These are phyloP conservation scores for Homarus gammarus DNA, from an alignment of 2,888 invertebrate genomes.

Conservation along the genomic window DNA sequence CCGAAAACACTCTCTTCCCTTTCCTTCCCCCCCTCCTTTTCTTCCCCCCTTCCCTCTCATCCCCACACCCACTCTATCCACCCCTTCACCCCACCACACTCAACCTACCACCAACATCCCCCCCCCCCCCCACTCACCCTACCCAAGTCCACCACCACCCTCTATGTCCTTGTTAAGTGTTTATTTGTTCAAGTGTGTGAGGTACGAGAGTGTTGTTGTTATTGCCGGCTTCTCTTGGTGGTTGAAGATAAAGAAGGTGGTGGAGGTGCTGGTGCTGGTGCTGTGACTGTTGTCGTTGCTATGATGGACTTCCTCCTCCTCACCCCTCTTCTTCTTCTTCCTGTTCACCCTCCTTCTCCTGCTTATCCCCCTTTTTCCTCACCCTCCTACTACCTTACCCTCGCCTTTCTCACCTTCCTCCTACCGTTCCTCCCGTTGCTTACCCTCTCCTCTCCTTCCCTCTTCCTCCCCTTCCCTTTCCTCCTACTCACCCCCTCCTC, in stretches of 20 bases:
- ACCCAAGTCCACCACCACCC: background rate
- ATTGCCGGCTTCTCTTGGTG: slow-evolving; percentile 22
- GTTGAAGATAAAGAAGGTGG: background rate
- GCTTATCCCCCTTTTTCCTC: too few relatives aligned
- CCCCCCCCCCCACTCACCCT: background rate
- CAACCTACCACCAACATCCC: background rate
- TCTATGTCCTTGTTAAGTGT: slow-evolving; percentile 45
- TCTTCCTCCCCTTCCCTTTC: too few relatives aligned
- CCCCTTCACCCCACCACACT: background rate
- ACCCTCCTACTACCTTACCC: too few relatives aligned
- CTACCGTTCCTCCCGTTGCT: too few relatives aligned
- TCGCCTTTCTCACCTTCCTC: too few relatives aligned
- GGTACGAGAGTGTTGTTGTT: slow-evolving; percentile 43
- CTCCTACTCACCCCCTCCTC: too few relatives aligned
- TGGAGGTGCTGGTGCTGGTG: too few relatives aligned
- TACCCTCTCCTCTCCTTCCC: too few relatives aligned
- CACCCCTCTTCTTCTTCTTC: too few relatives aligned
- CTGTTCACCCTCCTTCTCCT: too few relatives aligned
- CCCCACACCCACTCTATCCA: background rate
- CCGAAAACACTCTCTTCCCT: background rate
- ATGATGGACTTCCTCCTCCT: background rate
- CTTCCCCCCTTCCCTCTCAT: background rate
- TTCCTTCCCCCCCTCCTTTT: background rate
- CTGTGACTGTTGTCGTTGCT: background rate
- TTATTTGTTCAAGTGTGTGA: slow-evolving; percentile 49